Base-by-base conservation (phyloP, 2,888 invertebrate species). In the Cerastis rubricosa region DNA sequence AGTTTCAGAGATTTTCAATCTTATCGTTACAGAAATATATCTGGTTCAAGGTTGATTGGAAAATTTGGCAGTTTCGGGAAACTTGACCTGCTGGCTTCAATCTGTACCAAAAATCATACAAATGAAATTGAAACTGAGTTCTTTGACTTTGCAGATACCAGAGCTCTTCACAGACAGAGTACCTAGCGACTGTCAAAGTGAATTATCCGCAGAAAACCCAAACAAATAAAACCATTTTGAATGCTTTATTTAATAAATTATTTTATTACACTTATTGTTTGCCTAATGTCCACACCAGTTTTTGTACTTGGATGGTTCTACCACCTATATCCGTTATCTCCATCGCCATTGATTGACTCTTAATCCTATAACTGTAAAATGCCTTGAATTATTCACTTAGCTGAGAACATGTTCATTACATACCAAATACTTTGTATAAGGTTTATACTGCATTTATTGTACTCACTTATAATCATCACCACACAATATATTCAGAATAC, bases 131-230 rank as follows among this genome's bases (percentile, higher is more conserved):
- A 63, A 54, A 67, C 8, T 71, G 0, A 51, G 12, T 73, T 73
- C 17, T 35, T 14, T 29, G 4, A n/a, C 54, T 25, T 94, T 94
- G 65, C 94, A 97, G 97, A 93, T 97, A 84, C 96, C 97, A 47
- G 96, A 96, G 87, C 89, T 97, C 75, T 97, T 97, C 88, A 96
- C 97, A 57, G 96, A 97, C 84, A 91, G 96, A 85, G 95, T 96
- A 71, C 96, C 96, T 6, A 96, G 96, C 85, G 96, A 96, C 79
- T 97, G 97, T 83, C 95, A 96, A 90, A 96, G 96, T 88, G 96
- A 97, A 90, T 76, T 95, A 83, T 94, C 94, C 49, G 88, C 93
- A 86, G 94, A 96, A 89, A 94, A 96, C 78, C 90, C 84, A 87
- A 94, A 1, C 35, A 35, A 93, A 87, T 94, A 90, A 91, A 75